Conservation (phyloP, 2,888 invertebrate species). For the Euclidia mi region DNA sequence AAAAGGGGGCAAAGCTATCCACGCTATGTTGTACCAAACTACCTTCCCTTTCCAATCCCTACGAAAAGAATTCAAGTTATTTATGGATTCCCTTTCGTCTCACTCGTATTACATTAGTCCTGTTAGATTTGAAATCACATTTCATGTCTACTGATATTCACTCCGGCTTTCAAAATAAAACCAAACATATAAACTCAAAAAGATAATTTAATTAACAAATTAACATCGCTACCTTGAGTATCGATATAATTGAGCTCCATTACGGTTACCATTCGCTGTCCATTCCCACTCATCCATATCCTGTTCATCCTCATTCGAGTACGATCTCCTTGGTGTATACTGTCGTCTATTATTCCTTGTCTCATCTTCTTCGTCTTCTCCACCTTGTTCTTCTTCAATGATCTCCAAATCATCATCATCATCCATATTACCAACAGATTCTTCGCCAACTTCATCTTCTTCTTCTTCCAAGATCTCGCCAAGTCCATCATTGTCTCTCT, state of each 20-base stretch:
- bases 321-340: conserved; percentile 58
- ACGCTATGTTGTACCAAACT: too few relatives aligned
- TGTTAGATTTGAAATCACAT: too few relatives aligned
- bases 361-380: conserved; percentile 80
- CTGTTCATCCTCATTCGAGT: conserved; percentile 71
- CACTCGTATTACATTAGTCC: too few relatives aligned
- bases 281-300: conserved; percentile 88
- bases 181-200: conserved; percentile 44
- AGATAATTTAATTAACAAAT: conserved; percentile 62
- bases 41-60: too few relatives aligned
- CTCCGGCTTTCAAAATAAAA: too few relatives aligned
- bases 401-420: conserved; percentile 78
- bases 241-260: conserved; percentile 81
- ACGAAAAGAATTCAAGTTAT: too few relatives aligned
- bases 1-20: too few relatives aligned
- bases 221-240: conserved; percentile 77
- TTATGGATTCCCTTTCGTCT: too few relatives aligned
- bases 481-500: conserved; percentile 77
- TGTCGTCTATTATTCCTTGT: conserved; percentile 75
- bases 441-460: conserved; percentile 71
- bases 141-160: too few relatives aligned
- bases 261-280: conserved; percentile 67
- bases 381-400: conserved; percentile 81
- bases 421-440: conserved; percentile 54
- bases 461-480: conserved; percentile 86